A percentile compares a stretch with the other conserved stretches of the same genome.
Evolutionary conservation across 1,140 invertebrate species (phyloP).

Genomic region (Cylas formicarius): DNA sequence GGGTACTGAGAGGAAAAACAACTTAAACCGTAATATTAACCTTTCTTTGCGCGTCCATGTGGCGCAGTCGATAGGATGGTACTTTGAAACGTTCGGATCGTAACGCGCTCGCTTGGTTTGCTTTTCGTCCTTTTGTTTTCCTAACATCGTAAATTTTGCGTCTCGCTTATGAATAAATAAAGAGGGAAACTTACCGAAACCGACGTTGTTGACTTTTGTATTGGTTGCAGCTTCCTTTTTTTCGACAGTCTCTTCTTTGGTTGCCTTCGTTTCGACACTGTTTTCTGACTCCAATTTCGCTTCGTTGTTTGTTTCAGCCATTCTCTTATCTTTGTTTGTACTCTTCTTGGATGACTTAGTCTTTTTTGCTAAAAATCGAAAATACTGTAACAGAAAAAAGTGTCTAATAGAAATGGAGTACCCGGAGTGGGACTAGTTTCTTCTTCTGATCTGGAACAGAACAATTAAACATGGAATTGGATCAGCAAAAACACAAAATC

Average conservation of each 20-base stretch:
- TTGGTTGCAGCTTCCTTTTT: neutral
- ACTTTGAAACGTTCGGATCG: slow-evolving; percentile 68
- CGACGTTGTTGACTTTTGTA: neutral
- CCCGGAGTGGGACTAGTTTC: too few species aligned
- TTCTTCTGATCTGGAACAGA: too few species aligned
- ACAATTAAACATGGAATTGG: too few species aligned
- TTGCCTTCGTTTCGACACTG: too few species aligned
- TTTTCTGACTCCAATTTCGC: too few species aligned
- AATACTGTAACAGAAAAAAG: too few species aligned
- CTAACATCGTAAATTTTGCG: slow-evolving; percentile 1
- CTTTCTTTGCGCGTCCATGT: slow-evolving; percentile 72
- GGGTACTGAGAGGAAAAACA: slow-evolving; percentile 13
- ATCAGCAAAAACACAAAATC: too few species aligned
- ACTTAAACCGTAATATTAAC: slow-evolving; percentile 43
- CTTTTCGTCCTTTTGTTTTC: neutral
- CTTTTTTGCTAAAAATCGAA: too few species aligned
- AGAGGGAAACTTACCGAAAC: slow-evolving; percentile 1
- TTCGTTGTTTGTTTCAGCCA: too few species aligned
- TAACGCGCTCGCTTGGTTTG: slow-evolving; percentile 46
- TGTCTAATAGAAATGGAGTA: too few species aligned
- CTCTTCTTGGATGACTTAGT: too few species aligned
- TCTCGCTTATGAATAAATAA: neutral
- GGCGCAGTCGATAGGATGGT: slow-evolving; percentile 88
- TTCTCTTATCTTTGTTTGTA: too few species aligned
- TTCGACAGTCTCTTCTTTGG: neutral